These are phyloP conservation scores for Polydrusus pterygomalis DNA, from an alignment of 2,888 invertebrate species.

Conservation along the genomic window DNA sequence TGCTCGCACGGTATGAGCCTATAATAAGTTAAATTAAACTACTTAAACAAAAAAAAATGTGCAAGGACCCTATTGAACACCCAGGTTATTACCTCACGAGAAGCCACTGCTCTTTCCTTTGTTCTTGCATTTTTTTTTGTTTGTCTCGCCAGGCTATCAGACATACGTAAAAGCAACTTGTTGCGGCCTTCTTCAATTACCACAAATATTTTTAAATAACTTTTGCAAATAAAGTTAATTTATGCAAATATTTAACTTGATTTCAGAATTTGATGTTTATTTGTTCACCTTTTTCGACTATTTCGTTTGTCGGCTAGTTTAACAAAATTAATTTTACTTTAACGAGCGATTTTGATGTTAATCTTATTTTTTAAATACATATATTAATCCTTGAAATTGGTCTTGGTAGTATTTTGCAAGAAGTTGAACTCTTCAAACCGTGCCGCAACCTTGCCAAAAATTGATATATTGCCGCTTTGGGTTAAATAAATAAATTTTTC, in stretches of 20 bases:
- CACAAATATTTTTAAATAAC: conserved; percentile 41
- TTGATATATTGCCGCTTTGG: neutral
- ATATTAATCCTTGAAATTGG: conserved; percentile 37
- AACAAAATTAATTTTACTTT: conserved; percentile 42
- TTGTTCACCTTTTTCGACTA: conserved; percentile 41
- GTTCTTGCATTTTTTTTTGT: conserved; percentile 12
- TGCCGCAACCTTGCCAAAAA: conserved; percentile 7
- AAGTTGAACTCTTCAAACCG: neutral
- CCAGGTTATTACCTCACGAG: no score
- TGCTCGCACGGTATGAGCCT: no score
- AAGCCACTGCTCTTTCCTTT: no score
- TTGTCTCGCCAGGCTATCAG: conserved; percentile 1
- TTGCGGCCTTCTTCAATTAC: conserved; percentile 44
- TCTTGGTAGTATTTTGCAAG: conserved; percentile 30
- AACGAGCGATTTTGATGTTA: conserved; percentile 37
- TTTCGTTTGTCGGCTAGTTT: conserved; percentile 40
- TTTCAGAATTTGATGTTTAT: conserved; percentile 39
- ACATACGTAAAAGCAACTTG: conserved; percentile 31
- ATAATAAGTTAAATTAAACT: no score
- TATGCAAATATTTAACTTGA: conserved; percentile 45
- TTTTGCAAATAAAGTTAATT: conserved; percentile 41
- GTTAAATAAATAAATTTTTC: no score
- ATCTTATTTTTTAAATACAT: conserved; percentile 41
- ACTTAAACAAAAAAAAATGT: no score
- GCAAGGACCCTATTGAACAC: no score